A percentile compares a stretch with the other conserved stretches of the same genome.
These are phyloP conservation scores for Carapus acus DNA, from an alignment of 2,797 vertebrate species.

Conservation along the genomic window DNA sequence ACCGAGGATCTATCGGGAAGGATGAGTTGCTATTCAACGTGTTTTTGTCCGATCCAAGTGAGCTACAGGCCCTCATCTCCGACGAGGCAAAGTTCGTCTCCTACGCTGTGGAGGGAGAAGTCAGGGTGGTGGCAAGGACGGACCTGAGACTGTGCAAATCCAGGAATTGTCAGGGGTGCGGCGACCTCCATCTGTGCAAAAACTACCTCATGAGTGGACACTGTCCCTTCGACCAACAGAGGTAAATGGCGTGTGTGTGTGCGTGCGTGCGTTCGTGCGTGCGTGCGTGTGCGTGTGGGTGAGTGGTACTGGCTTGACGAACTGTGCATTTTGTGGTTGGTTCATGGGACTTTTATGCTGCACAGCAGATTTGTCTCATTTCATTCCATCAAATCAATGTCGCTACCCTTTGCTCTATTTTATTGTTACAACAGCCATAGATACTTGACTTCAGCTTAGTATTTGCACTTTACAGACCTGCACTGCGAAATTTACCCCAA, in stretches of 20 bases:
- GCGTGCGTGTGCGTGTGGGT: too few species aligned
- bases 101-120: conserved; percentile 14
- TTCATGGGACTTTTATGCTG: too few species aligned
- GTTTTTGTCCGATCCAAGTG: fast-evolving
- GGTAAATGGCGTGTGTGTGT: conserved; percentile 26
- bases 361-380: too few species aligned
- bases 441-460: too few species aligned
- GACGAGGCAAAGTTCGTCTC: conserved; percentile 21
- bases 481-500: too few species aligned
- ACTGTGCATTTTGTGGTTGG: too few species aligned
- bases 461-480: too few species aligned
- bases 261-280: too few species aligned
- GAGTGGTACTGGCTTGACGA: too few species aligned
- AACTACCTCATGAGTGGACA: conserved; percentile 47
- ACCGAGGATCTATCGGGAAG: conserved; percentile 41
- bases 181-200: conserved; percentile 64
- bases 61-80: fast-evolving
- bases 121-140: conserved; percentile 57
- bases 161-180: conserved; percentile 51
- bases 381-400: too few species aligned
- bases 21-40: conserved; percentile 37
- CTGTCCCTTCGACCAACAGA: conserved; percentile 45
- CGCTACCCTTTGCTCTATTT: too few species aligned
- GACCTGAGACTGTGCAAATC: conserved; percentile 48
- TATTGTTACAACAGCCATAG: too few species aligned